phyloP scores from a whole-genome alignment of 2,888 invertebrate species.

The Melinopterus prodromus region DNA sequence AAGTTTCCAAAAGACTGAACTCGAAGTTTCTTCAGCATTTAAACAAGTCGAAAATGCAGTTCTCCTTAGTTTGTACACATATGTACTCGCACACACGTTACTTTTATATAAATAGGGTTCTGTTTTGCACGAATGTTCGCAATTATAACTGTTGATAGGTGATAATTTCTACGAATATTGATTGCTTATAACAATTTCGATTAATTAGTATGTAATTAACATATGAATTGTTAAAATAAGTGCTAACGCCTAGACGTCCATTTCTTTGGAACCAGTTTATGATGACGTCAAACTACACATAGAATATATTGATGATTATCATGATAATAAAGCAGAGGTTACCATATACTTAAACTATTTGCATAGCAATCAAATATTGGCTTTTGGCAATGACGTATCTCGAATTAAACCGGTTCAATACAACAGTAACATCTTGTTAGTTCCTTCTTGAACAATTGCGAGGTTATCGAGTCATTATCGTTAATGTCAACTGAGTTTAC shows the following conservation, averaged over 20 bases:
- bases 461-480: neutral
- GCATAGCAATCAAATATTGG: too few species aligned
- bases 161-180: neutral
- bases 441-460: neutral
- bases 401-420: neutral
- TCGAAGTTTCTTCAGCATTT: neutral
- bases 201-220: too few species aligned
- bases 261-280: neutral
- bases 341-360: too few species aligned
- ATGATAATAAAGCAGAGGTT: too few species aligned
- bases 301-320: neutral
- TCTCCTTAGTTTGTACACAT: neutral
- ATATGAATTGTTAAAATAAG: too few species aligned
- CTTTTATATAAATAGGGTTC: neutral
- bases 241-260: too few species aligned
- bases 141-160: neutral
- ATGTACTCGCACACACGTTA: neutral
- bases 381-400: too few species aligned
- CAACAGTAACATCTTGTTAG: neutral
- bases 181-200: too few species aligned
- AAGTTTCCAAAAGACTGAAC: conserved; percentile 22
- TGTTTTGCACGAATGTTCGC: neutral
- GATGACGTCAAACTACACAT: neutral
- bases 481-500: neutral
- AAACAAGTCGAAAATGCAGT: neutral